Percentiles rank a stretch among this genome's conserved stretches.
Conservation (phyloP, 2,113 vertebrate genomes). For the Noturus placidus region DNA sequence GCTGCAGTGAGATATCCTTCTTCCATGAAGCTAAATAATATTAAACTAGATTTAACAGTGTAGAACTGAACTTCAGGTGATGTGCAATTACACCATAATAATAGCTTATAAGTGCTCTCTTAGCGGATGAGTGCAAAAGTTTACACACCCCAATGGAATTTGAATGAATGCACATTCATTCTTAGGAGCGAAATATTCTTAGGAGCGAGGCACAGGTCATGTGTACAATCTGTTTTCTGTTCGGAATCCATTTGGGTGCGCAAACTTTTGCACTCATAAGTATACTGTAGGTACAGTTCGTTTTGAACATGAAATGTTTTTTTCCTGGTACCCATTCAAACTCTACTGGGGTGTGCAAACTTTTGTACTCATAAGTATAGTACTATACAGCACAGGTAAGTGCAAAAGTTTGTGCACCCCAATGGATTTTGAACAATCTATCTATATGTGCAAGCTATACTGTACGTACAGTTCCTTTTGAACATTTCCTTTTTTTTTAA, state of each 20-base stretch:
- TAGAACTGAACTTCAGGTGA: too few species aligned
- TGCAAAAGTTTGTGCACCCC: not conserved
- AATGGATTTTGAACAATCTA: too few species aligned
- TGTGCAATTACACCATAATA: not conserved
- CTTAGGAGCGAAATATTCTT: not conserved
- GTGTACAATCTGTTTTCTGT: not conserved
- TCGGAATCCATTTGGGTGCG: not conserved
- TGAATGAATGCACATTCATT: not conserved
- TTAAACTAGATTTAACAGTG: not conserved
- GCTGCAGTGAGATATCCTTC: not conserved
- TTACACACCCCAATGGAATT: not conserved
- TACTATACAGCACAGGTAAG: not conserved
- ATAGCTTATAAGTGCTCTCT: not conserved
- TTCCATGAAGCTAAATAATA: not conserved
- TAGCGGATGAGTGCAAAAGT: not conserved
- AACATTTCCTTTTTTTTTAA: too few species aligned
- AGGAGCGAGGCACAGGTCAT: not conserved
- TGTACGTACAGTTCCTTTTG: too few species aligned
- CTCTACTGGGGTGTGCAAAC: not conserved
- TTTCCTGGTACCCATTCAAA: not conserved
- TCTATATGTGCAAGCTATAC: too few species aligned
- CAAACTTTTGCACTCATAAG: not conserved
- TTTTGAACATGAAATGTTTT: not conserved
- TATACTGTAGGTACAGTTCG: not conserved
- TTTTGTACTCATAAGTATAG: not conserved